These are phyloP conservation scores for Drosophila sulfurigaster DNA, from an alignment of 1,140 invertebrate species.

Conservation along the genomic window DNA sequence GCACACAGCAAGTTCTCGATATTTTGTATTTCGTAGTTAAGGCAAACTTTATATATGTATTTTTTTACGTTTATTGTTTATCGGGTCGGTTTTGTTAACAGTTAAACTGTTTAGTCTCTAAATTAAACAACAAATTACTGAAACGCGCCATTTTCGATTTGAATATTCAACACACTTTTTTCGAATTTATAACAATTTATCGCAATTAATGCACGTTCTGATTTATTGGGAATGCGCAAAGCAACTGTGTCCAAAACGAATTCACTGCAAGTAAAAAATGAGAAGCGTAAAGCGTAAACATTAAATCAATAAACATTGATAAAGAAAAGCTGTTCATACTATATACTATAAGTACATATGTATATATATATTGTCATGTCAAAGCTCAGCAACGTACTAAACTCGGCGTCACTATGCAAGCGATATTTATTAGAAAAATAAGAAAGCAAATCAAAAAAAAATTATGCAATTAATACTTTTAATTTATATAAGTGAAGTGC, in stretches of 20 bases:
- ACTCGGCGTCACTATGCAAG: not conserved
- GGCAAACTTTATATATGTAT: conserved; percentile 2
- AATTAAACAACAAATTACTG: conserved; percentile 75
- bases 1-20: conserved; percentile 6
- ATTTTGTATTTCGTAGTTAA: not conserved
- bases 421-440: not conserved
- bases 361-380: not conserved
- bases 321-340: conserved; percentile 50
- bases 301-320: conserved; percentile 62
- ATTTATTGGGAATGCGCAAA: conserved; percentile 23
- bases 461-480: not conserved
- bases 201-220: conserved; percentile 34
- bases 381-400: conserved; percentile 20
- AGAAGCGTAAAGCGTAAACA: conserved; percentile 16
- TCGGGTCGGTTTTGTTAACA: conserved; percentile 39
- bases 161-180: conserved; percentile 25
- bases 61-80: conserved; percentile 7
- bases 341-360: no score
- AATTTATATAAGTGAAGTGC: no score
- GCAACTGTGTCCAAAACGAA: conserved; percentile 23
- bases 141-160: conserved; percentile 71
- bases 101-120: conserved; percentile 84
- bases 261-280: conserved; percentile 60
- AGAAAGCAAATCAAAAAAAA: not conserved
- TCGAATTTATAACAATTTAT: conserved; percentile 15